Percentiles rank a stretch among this genome's conserved stretches.
These are phyloP conservation scores for Brachystomella parvula DNA, from an alignment of 1,140 invertebrate species.

Conservation along the genomic window DNA sequence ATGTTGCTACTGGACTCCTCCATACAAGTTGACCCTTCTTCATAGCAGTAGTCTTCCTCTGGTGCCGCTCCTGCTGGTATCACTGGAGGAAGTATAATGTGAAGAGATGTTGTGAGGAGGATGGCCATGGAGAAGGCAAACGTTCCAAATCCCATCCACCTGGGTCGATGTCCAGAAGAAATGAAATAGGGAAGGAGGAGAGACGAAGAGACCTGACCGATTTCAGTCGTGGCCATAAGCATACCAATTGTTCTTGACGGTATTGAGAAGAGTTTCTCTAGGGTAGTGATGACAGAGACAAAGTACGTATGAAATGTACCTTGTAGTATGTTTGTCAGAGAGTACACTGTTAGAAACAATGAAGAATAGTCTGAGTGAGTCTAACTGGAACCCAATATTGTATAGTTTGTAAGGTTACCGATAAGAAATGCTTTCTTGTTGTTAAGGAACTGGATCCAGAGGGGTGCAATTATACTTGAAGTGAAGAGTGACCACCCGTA, in stretches of 20 bases:
- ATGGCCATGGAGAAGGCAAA: slow-evolving; percentile 31
- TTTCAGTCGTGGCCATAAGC: slow-evolving; percentile 86
- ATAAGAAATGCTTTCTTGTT: slow-evolving; percentile 9
- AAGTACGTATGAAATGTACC: slow-evolving; percentile 94
- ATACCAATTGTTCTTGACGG: slow-evolving; percentile 89
- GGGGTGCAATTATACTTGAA: not conserved
- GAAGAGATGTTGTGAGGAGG: slow-evolving; percentile 35
- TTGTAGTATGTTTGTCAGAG: slow-evolving; percentile 78
- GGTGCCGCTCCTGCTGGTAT: not conserved
- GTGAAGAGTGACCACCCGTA: not conserved
- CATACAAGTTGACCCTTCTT: not conserved
- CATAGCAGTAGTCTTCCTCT: not conserved
- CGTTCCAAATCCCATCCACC: slow-evolving; percentile 34
- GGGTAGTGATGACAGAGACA: slow-evolving; percentile 91
- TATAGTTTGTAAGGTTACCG: too few relatives aligned
- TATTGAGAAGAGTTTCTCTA: slow-evolving; percentile 92
- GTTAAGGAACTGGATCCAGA: not conserved
- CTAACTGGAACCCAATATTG: too few relatives aligned
- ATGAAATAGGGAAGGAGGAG: slow-evolving; percentile 86
- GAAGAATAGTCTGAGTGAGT: too few relatives aligned
- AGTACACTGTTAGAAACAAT: slow-evolving; percentile 54
- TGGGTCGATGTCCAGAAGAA: slow-evolving; percentile 75
- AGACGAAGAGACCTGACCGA: slow-evolving; percentile 77
- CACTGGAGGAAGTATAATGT: slow-evolving; percentile 28
- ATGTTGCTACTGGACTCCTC: slow-evolving; percentile 4